Evolutionary conservation across 2,888 invertebrate species (phyloP).

Genomic region (Oasisia sp.): DNA sequence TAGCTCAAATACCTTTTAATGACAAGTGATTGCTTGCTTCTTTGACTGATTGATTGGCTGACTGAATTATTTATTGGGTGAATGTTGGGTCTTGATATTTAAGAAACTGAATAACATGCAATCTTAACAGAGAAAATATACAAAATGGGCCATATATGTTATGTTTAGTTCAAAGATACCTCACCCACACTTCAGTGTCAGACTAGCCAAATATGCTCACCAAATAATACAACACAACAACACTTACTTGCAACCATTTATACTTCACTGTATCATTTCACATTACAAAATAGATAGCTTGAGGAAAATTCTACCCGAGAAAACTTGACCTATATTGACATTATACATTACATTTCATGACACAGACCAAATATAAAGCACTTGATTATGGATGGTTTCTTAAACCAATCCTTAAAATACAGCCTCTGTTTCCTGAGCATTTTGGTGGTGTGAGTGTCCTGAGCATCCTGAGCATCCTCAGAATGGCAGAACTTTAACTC

Average conservation of each 20-base stretch:
- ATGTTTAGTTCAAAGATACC: no score
- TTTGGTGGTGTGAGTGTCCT: background rate
- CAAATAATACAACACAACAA: background rate
- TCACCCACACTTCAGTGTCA: no score
- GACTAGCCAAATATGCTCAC: background rate
- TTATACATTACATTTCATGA: background rate
- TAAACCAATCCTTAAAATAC: background rate
- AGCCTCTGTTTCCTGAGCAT: background rate
- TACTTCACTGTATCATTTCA: background rate
- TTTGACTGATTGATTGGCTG: no score
- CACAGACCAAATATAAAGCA: background rate
- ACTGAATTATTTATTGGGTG: no score
- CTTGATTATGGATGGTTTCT: background rate
- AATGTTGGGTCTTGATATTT: no score
- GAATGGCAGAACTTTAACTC: background rate
- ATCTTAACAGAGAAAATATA: no score
- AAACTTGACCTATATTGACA: background rate
- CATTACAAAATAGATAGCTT: background rate
- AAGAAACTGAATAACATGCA: no score
- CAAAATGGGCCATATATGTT: no score
- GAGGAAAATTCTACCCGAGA: background rate
- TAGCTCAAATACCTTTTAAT: no score
- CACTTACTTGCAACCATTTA: background rate
- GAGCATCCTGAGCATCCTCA: background rate
- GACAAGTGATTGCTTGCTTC: no score